Base-by-base conservation (phyloP, 2,797 vertebrate species). In the Gobio occitaniae region DNA sequence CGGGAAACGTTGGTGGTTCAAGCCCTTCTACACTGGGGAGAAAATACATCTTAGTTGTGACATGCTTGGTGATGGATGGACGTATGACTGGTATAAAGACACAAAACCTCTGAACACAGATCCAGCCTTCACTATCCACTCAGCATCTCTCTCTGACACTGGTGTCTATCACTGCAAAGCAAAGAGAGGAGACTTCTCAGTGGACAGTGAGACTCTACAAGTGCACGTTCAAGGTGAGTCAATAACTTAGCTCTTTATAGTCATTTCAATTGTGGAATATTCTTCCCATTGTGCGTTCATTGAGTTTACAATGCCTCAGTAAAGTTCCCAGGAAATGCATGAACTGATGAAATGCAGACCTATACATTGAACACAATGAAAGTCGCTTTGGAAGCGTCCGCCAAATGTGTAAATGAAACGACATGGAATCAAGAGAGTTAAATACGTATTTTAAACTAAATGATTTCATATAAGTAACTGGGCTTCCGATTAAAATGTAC, bases 161-260 rank as follows among this genome's bases (percentile, higher is more conserved):
- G 59, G 59, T 63, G 11, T 2, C 2, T 63, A 29, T 63, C n/a
- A 29, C 59, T 63, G 59, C n/a, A 63, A 4, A 29, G 59, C 69
- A 61, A 32, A 59, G n/a, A 82, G 80, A 71, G 38, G 38, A 19
- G n/a, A 47, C 16, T 82, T 82, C 52, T 3, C 16, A 19, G 25
- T 82, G 16, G 0, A 61, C 2, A 82, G 54, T 72, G 50, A 44
- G 16, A 19, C n/a, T 12, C 3, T 61, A 44, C 16, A 8, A 21
- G 68, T 82, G 8, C 2, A 0, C 59, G 80, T 82, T 59, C 0
- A 71, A 29, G 15, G 80, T 82, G 25, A 61, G 36, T 61, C 6
- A 4, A 19, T 12, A 32, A 71, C 44, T 13, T n/a, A 38, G 10
- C 0, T 15, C 29, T 54, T 75, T 54, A 36, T 54, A 32, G 16